These are phyloP conservation scores for Pygoscelis adeliae DNA, from an alignment of 2,113 vertebrate genomes.

Conservation along the genomic window DNA sequence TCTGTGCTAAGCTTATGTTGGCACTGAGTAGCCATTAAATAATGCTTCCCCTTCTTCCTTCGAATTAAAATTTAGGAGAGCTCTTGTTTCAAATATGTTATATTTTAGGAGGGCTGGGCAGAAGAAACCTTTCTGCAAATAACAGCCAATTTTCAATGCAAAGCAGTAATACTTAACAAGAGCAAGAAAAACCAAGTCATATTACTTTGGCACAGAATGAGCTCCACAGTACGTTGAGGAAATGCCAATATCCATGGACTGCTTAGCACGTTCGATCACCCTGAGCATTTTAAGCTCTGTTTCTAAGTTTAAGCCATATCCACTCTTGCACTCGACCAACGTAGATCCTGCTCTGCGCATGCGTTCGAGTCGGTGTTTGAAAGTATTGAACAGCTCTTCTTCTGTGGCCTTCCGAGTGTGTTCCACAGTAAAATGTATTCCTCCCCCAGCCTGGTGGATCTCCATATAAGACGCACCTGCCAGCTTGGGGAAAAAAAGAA, in stretches of 20 bases:
- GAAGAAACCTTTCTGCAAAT: not conserved
- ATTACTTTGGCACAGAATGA: constrained; percentile 91
- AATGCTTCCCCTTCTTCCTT: not conserved
- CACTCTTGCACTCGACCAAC: constrained; percentile 96
- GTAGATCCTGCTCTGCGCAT: constrained; percentile 89
- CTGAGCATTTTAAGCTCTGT: constrained; percentile 92
- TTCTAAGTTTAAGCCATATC: constrained; percentile 88
- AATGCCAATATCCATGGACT: constrained; percentile 79
- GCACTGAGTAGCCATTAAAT: not conserved
- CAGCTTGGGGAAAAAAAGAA: constrained; percentile 73
- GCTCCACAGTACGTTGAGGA: constrained; percentile 95
- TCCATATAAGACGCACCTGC: constrained; percentile 96
- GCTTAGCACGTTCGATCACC: constrained; percentile 82
- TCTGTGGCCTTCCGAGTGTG: constrained; percentile 79
- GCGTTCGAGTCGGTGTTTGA: constrained; percentile 73
- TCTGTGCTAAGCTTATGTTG: not conserved
- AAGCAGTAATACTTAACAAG: not conserved
- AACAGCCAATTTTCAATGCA: not conserved
- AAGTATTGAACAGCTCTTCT: constrained; percentile 76
- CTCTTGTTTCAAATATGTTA: not conserved
- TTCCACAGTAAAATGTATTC: constrained; percentile 93
- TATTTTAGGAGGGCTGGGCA: not conserved
- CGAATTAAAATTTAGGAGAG: not conserved
- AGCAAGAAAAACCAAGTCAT: not conserved
- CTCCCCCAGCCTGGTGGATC: constrained; percentile 91